Evolutionary conservation across 2,113 vertebrate species (phyloP).

Genomic region (Sprattus sprattus): DNA sequence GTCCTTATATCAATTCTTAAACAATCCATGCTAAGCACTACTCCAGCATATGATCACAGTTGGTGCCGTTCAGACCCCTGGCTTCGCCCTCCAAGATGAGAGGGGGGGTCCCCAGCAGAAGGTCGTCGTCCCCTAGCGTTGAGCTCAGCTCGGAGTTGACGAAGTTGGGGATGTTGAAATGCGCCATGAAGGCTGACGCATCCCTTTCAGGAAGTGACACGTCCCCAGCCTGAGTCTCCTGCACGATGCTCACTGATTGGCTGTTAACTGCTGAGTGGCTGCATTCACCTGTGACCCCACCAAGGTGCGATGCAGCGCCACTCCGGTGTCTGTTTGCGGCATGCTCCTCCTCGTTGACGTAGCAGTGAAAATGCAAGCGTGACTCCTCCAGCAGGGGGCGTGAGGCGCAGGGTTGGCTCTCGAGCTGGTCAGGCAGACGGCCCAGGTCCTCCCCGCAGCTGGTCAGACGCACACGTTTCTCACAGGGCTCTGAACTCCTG

Average conservation of each 20-base stretch:
- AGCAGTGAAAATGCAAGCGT: slow-evolving; percentile 80
- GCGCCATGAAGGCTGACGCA: slow-evolving; percentile 59
- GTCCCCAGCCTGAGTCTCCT: not conserved
- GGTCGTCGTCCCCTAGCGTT: slow-evolving; percentile 77
- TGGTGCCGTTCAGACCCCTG: slow-evolving; percentile 29
- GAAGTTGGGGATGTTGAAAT: slow-evolving; percentile 84
- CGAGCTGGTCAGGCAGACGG: slow-evolving; percentile 65
- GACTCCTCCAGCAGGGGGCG: slow-evolving; percentile 72
- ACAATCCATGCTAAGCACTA: not conserved
- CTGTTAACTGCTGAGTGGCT: slow-evolving; percentile 45
- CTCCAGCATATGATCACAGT: not conserved
- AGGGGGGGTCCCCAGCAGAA: slow-evolving; percentile 76
- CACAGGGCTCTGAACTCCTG: slow-evolving; percentile 75
- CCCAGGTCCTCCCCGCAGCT: slow-evolving; percentile 78
- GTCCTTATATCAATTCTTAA: not conserved
- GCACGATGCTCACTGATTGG: not conserved
- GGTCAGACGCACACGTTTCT: slow-evolving; percentile 74
- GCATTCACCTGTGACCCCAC: slow-evolving; percentile 50
- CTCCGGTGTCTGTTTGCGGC: slow-evolving; percentile 45
- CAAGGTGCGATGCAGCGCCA: not conserved
- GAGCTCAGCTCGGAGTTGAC: slow-evolving; percentile 80
- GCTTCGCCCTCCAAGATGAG: slow-evolving; percentile 73
- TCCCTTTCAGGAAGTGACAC: slow-evolving; percentile 51
- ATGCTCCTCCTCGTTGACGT: slow-evolving; percentile 76
- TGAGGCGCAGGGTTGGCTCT: slow-evolving; percentile 66